Base-by-base conservation (phyloP, 2,888 invertebrate genomes). In the Dasysyrphus tricinctus region DNA sequence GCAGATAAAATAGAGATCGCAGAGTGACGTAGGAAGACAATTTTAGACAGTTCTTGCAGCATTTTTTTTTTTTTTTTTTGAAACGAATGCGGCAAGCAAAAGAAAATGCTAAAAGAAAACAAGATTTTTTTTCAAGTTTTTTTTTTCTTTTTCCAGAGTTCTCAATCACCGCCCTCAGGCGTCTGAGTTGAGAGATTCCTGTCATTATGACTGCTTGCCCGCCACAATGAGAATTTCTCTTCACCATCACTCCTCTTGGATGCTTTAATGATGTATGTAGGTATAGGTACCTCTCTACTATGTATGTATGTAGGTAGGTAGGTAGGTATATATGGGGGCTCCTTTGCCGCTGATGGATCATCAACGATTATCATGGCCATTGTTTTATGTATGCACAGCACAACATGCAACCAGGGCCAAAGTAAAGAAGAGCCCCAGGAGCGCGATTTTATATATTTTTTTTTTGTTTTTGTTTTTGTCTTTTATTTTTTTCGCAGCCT, bases 111-210 rank as follows among this genome's bases (percentile, higher is more conserved):
- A 63, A 67, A 78, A 54, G 69, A 69, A 54, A 57, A 57, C 5
- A 49, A 54, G 42, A 42, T 14, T 14, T 42, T 16, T 47, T 57
- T 37, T n/a, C 7, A 14, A 19, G 37, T 2, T 12, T 56, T 59
- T 65, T 74, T 65, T 69, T 65, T 63, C 39, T 34, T 63, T 16
- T 59, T 88, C 88, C 86, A 89, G 90, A 90, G 89, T 90, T 90
- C 89, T 89, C 90, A 90, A 90, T 90, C 89, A 89, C 89, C 89
- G 86, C 89, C 90, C 90, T 89, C 87, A 88, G 90, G 89, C 86
- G 82, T 86, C 65, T 78, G 86, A 69, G 78, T 86, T 82, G 82
- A 86, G 86, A 86, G 86, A 82, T 82, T 86, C 86, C 82, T 86
- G 86, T 86, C 86, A 86, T 86, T 86, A 86, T 86, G 86, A 82